Base-by-base conservation (phyloP, 2,888 invertebrate species). In the Cryptocheilus praepositus region DNA sequence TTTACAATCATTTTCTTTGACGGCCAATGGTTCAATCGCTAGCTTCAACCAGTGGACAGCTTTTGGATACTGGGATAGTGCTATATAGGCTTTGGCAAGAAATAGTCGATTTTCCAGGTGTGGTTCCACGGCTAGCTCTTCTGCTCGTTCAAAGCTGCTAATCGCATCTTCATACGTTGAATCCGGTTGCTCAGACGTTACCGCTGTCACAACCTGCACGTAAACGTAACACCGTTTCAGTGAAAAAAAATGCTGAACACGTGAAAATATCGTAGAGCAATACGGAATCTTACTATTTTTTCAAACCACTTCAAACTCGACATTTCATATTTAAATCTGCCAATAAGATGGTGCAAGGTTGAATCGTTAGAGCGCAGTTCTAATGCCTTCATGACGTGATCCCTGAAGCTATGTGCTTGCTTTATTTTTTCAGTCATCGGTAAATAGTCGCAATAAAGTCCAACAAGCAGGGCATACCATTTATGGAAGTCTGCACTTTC, bases 401-500 rank as follows among this genome's bases (percentile, higher is more conserved):
- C 89, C 87, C 93, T 93, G 82, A 94, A 94, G 21, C 89, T 80
- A 80, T 90, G 90, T 0, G 94, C 94, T 86, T 92, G 92, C 74
- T 90, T 85, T 58, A 95, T 93, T 88, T 92, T 93, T 51, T 93
- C 93, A 81, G 92, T 92, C 2, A 90, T 89, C 7, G 92, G 89
- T 61, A 92, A 90, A 82, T 90, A 92, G 64, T 93, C 92, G 36
- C 91, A 91, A 59, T 92, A 88, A 55, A 90, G 89, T 16, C 94
- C 94, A 56, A 94, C 82, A 15, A 93, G 90, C 56, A 94, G 92
- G 1, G 94, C 94, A 85, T 90, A 92, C 94, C 94, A 95, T 87
- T 94, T 95, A 86, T 94, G 93, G 16, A 92, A 91, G 79, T 93
- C 91, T 0, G 91, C 89, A 79, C 91, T 89, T 19, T 36, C 8